These are phyloP conservation scores for Cephus nigrinus DNA, from an alignment of 2,888 invertebrate genomes.

Conservation along the genomic window DNA sequence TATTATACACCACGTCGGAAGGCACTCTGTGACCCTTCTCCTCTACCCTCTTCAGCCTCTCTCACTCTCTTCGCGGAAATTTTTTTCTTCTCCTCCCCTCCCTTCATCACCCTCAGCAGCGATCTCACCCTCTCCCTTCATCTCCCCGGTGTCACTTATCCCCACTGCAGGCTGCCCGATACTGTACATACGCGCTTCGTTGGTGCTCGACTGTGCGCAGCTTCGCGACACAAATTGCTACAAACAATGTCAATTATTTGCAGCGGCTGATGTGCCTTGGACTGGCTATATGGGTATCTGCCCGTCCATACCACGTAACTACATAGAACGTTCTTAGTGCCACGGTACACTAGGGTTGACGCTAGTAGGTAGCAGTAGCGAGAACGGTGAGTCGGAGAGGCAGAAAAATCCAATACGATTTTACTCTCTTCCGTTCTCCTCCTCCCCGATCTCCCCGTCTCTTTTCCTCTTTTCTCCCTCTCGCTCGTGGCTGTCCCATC, in stretches of 20 bases:
- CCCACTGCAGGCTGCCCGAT: not conserved
- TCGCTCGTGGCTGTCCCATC: not conserved
- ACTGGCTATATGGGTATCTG: not conserved
- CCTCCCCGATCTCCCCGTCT: not conserved
- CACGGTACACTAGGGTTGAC: not conserved
- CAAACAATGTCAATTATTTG: slow-evolving; percentile 40
- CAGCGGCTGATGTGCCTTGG: slow-evolving; percentile 5
- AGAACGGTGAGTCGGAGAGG: not conserved
- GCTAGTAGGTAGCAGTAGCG: not conserved
- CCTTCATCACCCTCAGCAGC: slow-evolving; percentile 22
- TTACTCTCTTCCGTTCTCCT: not conserved
- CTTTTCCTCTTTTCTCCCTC: not conserved
- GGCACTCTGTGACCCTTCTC: slow-evolving; percentile 16
- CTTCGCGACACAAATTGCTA: slow-evolving; percentile 42
- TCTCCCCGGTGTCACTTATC: slow-evolving; percentile 20
- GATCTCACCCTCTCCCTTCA: slow-evolving; percentile 26
- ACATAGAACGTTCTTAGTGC: not conserved
- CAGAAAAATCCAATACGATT: not conserved
- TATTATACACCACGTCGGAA: slow-evolving; percentile 19
- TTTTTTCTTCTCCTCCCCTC: slow-evolving; percentile 34
- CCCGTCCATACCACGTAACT: not conserved
- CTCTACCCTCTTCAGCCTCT: slow-evolving; percentile 21
- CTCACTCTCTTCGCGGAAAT: slow-evolving; percentile 36
- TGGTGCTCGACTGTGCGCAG: slow-evolving; percentile 18
- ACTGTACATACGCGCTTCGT: slow-evolving; percentile 3